Evolutionary conservation across 2,888 invertebrate genomes (phyloP).

Genomic region (Venustoraphidia nigricollis): DNA sequence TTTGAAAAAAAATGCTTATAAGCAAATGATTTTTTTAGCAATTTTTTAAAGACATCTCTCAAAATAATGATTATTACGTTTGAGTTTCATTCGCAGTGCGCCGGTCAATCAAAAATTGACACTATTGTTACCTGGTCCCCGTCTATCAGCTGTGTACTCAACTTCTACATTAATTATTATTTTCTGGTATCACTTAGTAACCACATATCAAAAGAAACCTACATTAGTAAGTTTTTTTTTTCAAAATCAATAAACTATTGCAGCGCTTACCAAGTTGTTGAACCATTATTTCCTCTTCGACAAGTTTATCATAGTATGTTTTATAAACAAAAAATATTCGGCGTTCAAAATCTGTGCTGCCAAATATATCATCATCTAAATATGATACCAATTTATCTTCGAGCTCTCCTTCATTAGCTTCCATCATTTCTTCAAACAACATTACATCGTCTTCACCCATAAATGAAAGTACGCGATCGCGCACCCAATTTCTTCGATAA

Average conservation of each 20-base stretch:
- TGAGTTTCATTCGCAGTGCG: too few species aligned
- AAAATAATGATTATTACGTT: too few species aligned
- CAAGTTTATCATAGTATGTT: constrained; percentile 52
- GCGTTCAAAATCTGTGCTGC: constrained; percentile 27
- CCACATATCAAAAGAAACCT: too few species aligned
- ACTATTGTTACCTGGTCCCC: too few species aligned
- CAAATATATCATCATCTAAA: constrained; percentile 34
- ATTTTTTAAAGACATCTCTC: too few species aligned
- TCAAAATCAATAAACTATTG: constrained; percentile 14
- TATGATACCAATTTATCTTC: constrained; percentile 36
- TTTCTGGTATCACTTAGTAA: too few species aligned
- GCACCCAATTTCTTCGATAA: constrained; percentile 52
- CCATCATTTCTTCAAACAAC: constrained; percentile 41
- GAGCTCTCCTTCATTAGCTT: constrained; percentile 31
- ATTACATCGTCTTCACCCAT: constrained; percentile 39
- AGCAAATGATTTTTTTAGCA: too few species aligned
- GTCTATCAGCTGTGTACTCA: too few species aligned
- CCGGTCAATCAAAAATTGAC: too few species aligned
- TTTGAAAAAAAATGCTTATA: too few species aligned
- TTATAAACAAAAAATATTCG: constrained; percentile 51
- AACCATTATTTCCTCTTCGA: constrained; percentile 58
- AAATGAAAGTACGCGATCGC: constrained; percentile 40
- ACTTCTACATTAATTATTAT: too few species aligned
- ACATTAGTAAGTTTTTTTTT: too few species aligned
- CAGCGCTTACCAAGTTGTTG: constrained; percentile 53